Base-by-base conservation (phyloP, 2,797 vertebrate genomes). In the Tympanoctomys barrerae region DNA sequence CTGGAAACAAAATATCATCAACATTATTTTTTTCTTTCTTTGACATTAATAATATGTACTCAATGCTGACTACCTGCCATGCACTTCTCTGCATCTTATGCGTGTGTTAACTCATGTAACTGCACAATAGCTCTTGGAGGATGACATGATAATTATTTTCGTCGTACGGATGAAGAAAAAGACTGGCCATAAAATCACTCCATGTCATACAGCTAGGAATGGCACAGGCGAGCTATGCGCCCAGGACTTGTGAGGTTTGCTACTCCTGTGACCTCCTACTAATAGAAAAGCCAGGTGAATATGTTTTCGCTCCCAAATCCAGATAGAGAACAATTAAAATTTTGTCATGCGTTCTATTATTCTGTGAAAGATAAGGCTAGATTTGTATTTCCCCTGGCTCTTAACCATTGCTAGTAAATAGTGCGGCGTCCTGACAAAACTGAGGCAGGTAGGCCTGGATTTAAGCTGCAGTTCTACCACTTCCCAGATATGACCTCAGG, bases 371-470 rank as follows among this genome's bases (percentile, higher is more conserved):
- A 78, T 71, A 78, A 19, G 7, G 7, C 61, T 95, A 62, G 26
- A 42, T 70, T 81, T 93, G 78, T 68, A 80, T 80, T 90, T 52
- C 61, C 31, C 19, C 71, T 82, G n/a, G 19, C 66, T 77, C 79
- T 86, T 85, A 90, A 79, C 49, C 62, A 16, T 75, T 84, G 42
- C 46, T 81, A 77, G 70, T 70, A 88, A 93, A 39, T 49, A 91
- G 19, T 39, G 64, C 66, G 64, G n/a, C 9, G 33, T 33, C 22
- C 6, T 54, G 21, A 81, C 7, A 2, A 52, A 66, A 42, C 1
- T 52, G 77, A 68, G 16, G 49, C 8, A 42, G 42, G 18, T 18
- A 49, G 18, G 61, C 26, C 3, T 49, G 31, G 7, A 36, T 94
- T 95, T 94, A 61, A 84, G 82, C 42, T 85, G 33, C 13, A 61